Percentiles rank a stretch among this genome's conserved stretches.
Conservation (phyloP, 2,888 invertebrate species). For the Litoditis marina region DNA sequence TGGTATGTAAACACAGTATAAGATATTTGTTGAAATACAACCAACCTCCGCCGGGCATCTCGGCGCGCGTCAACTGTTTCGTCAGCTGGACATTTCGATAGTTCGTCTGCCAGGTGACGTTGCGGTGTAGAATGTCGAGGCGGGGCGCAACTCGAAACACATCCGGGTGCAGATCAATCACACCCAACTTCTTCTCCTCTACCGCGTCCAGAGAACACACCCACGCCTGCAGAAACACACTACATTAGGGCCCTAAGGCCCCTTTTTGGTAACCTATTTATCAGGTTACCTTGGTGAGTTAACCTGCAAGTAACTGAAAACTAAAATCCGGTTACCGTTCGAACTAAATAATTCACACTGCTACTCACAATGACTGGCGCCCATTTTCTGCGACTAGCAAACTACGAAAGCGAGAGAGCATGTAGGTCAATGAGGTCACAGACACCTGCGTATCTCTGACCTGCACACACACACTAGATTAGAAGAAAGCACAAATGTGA, state of each 20-base stretch:
- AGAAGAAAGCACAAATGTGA: too few relatives aligned
- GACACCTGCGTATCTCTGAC: too few relatives aligned
- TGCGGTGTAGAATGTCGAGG: constrained; percentile 64
- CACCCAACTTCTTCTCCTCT: constrained; percentile 29
- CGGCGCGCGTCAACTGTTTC: constrained; percentile 76
- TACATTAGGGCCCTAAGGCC: background rate
- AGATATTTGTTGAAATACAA: too few relatives aligned
- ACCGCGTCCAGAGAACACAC: constrained; percentile 34
- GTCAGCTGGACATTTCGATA: constrained; percentile 70
- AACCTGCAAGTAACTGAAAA: too few relatives aligned
- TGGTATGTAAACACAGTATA: background rate
- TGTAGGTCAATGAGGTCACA: too few relatives aligned
- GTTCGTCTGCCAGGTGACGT: constrained; percentile 69
- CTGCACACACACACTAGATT: background rate
- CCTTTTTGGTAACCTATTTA: background rate
- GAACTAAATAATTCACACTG: too few relatives aligned
- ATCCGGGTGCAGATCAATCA: constrained; percentile 79
- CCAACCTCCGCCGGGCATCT: constrained; percentile 79
- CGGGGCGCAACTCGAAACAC: constrained; percentile 54
- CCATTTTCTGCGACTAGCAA: too few relatives aligned
- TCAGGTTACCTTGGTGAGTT: too few relatives aligned
- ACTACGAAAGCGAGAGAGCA: too few relatives aligned
- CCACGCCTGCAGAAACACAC: constrained; percentile 36
- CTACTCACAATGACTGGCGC: too few relatives aligned
- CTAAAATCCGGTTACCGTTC: too few relatives aligned